Evolutionary conservation across 2,888 invertebrate genomes (phyloP), one percentile per base, ranked within the genome.

Genomic region (Trilocha varians): DNA sequence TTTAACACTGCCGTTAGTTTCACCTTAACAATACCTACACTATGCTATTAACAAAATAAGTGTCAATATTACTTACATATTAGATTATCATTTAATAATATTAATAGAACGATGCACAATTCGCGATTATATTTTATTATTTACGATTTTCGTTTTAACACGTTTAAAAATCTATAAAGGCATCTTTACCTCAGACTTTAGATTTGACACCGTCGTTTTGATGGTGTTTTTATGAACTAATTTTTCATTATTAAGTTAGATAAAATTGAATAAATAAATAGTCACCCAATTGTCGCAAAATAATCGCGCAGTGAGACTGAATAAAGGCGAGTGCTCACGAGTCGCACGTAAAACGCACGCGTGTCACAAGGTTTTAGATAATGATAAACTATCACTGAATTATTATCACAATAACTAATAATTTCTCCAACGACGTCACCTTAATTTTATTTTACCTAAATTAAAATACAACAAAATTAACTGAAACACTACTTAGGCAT

Each of bases 151-250:
- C 70, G 62, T 78, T 72, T 70, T 73, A 78, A 72, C 62, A 66
- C 59, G 72, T 74, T 82, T 79, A 79, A 78, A 79, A 82, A 83
- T 84, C 85, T 85, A 85, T 76, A 78, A 85, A 85, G 85, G 85
- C 85, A 84, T 82, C 84, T 80, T 82, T 75, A 84, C 84, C 84
- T 85, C 85, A 85, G 85, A 85, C 85, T 85, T 85, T 78, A 82
- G 79, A 78, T 80, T 82, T 76, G 69, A 78, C 83, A 80, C 83
- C 84, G 64, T 72, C 79, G 70, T 70, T 69, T 65, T 70, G 76
- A 77, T 73, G 80, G 79, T 78, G 83, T 62, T 67, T 46, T 65
- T 78, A 78, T 65, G 55, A 75, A 76, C 78, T 82, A 82, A 76
- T 73, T 74, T 64, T 62, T 71, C 74, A 76, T 69, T 72, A 70